Conservation (phyloP, 2,113 vertebrate genomes). For the Xenopus borealis region DNA sequence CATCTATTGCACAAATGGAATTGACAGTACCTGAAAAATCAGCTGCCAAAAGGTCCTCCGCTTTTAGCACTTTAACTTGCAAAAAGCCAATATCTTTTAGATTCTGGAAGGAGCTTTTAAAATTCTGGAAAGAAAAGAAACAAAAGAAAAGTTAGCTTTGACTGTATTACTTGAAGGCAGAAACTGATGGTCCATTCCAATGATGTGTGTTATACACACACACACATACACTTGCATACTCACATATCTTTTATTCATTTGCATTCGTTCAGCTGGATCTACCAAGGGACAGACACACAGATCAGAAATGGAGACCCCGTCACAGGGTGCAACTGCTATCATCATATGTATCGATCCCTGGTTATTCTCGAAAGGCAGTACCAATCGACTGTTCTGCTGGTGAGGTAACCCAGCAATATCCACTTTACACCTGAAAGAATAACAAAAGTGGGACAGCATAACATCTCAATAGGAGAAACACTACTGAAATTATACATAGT, state of each 20-base stretch:
- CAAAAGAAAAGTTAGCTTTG: background rate
- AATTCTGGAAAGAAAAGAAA: constrained; percentile 60
- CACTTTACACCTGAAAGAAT: constrained; percentile 74
- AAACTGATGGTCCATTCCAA: too few relatives aligned
- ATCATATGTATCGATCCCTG: constrained; percentile 77
- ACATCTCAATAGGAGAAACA: too few relatives aligned
- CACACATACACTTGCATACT: constrained; percentile 50
- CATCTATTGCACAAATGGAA: too few relatives aligned
- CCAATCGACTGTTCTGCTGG: constrained; percentile 70
- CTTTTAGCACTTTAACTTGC: constrained; percentile 90
- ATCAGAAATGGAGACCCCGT: constrained; percentile 83
- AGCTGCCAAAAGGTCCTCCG: constrained; percentile 82
- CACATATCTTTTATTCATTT: constrained; percentile 76
- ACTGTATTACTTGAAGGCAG: too few relatives aligned
- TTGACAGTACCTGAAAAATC: constrained; percentile 82
- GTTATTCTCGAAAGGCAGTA: constrained; percentile 70
- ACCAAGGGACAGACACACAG: constrained; percentile 74
- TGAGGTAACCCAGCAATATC: constrained; percentile 70
- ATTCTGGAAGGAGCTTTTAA: constrained; percentile 74
- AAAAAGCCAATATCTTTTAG: constrained; percentile 84
- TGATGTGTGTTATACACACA: too few relatives aligned
- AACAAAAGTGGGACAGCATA: too few relatives aligned
- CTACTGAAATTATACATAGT: too few relatives aligned
- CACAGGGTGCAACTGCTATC: constrained; percentile 73
- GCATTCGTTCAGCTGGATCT: constrained; percentile 67